Conservation (phyloP, 2,797 vertebrate genomes). For the Parauchenoglanis ngamensis region DNA sequence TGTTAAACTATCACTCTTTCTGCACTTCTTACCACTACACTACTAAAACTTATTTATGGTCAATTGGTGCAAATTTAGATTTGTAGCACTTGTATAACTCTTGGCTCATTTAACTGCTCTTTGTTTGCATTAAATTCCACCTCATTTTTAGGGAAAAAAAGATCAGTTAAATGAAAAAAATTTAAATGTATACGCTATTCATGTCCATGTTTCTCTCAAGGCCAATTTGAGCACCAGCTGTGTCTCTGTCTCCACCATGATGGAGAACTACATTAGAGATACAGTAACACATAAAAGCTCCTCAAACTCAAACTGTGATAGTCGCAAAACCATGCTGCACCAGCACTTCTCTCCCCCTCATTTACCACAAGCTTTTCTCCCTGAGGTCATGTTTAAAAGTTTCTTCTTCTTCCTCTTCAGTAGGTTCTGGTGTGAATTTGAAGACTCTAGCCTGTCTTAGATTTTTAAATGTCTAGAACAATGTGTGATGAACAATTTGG, state of each 20-base stretch:
- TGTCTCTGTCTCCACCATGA: conserved; percentile 16
- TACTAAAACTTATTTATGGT: too few species aligned
- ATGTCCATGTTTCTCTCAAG: conserved; percentile 20
- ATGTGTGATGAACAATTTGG: background rate
- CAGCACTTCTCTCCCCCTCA: conserved; percentile 23
- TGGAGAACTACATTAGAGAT: conserved; percentile 25
- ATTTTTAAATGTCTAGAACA: background rate
- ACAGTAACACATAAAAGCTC: conserved; percentile 26
- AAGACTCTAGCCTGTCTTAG: background rate
- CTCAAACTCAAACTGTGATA: conserved; percentile 34
- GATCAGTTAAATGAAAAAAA: background rate
- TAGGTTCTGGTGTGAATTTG: background rate
- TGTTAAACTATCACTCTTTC: too few species aligned
- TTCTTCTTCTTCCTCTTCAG: background rate
- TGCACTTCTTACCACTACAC: too few species aligned
- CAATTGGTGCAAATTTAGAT: too few species aligned
- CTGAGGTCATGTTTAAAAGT: conserved; percentile 19
- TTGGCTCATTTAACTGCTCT: background rate
- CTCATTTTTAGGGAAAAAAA: background rate
- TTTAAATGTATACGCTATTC: conserved; percentile 10
- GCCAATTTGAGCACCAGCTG: conserved; percentile 23
- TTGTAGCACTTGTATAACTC: background rate
- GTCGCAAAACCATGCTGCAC: background rate
- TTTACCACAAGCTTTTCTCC: conserved; percentile 29
- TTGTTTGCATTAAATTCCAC: background rate